Percentiles rank a stretch among this genome's conserved stretches.
These are phyloP conservation scores for Leucoraja ocellata DNA, from an alignment of 2,797 vertebrate species.

Conservation along the genomic window DNA sequence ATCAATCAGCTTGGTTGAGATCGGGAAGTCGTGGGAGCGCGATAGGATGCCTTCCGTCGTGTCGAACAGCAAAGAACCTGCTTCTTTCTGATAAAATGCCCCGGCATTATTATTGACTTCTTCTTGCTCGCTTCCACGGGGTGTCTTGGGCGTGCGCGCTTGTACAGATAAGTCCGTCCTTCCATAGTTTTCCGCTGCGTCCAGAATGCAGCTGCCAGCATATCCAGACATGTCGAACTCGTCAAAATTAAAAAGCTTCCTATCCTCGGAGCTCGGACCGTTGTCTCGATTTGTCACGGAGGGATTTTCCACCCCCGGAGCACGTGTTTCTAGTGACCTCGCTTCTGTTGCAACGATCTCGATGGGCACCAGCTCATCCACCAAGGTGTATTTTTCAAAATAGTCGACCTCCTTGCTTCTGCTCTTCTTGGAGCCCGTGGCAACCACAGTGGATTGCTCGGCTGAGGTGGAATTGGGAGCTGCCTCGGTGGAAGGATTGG, in stretches of 20 bases:
- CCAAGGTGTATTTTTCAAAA: slow-evolving; percentile 84
- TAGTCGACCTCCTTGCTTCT: slow-evolving; percentile 69
- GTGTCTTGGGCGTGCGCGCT: slow-evolving; percentile 41
- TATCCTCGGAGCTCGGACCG: slow-evolving; percentile 49
- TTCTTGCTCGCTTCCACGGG: slow-evolving; percentile 43
- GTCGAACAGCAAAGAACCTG: slow-evolving; percentile 70
- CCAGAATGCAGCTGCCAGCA: slow-evolving; percentile 76
- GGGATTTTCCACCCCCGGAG: slow-evolving; percentile 46
- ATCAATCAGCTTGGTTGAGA: slow-evolving; percentile 71
- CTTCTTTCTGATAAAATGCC: slow-evolving; percentile 51
- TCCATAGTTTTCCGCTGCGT: slow-evolving; percentile 49
- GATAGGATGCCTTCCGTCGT: slow-evolving; percentile 72
- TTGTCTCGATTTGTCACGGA: slow-evolving; percentile 46
- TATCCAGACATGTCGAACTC: slow-evolving; percentile 64
- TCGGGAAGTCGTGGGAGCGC: slow-evolving; percentile 69
- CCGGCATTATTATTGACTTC: slow-evolving; percentile 41
- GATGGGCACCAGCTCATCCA: slow-evolving; percentile 66
- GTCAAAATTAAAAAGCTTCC: slow-evolving; percentile 59
- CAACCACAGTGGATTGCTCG: slow-evolving; percentile 42
- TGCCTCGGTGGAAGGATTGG: background rate
- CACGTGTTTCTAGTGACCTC: slow-evolving; percentile 33
- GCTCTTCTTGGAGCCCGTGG: slow-evolving; percentile 48
- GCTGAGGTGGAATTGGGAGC: slow-evolving; percentile 37
- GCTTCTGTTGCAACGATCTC: slow-evolving; percentile 51
- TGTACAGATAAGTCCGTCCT: slow-evolving; percentile 42